These are phyloP conservation scores for Sardinella longiceps DNA, from an alignment of 2,797 vertebrate genomes.

Conservation along the genomic window DNA sequence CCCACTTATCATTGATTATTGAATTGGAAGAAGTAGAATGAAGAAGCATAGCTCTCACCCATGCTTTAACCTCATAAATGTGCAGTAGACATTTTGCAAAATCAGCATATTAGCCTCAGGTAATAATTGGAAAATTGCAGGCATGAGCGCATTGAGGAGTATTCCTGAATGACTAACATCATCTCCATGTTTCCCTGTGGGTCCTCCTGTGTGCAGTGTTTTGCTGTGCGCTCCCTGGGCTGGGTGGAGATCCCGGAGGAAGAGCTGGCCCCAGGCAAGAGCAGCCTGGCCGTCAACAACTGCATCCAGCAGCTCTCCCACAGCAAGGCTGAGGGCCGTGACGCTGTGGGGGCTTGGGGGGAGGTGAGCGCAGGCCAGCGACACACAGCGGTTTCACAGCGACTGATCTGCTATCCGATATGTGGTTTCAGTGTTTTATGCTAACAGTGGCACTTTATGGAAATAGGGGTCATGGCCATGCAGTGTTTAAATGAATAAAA, in stretches of 20 bases:
- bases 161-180: neutral
- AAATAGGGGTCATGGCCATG: neutral
- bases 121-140: too few relatives aligned
- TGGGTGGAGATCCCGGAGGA: constrained; percentile 96
- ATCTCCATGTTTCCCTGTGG: neutral
- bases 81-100: too few relatives aligned
- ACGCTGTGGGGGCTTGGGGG: constrained; percentile 74
- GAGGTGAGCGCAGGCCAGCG: constrained; percentile 74
- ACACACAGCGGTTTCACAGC: neutral
- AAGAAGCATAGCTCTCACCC: too few relatives aligned
- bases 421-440: neutral
- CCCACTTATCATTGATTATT: too few relatives aligned
- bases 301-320: constrained; percentile 95
- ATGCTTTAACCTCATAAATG: too few relatives aligned
- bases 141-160: neutral
- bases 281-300: constrained; percentile 92
- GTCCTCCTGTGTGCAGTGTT: constrained; percentile 76
- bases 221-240: constrained; percentile 89
- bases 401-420: neutral
- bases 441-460: neutral
- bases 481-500: neutral
- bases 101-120: too few relatives aligned
- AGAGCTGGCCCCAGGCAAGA: constrained; percentile 91
- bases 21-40: too few relatives aligned
- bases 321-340: constrained; percentile 74